These are phyloP conservation scores for Solenodon paradoxus DNA, from an alignment of 2,113 vertebrate genomes.

Conservation along the genomic window DNA sequence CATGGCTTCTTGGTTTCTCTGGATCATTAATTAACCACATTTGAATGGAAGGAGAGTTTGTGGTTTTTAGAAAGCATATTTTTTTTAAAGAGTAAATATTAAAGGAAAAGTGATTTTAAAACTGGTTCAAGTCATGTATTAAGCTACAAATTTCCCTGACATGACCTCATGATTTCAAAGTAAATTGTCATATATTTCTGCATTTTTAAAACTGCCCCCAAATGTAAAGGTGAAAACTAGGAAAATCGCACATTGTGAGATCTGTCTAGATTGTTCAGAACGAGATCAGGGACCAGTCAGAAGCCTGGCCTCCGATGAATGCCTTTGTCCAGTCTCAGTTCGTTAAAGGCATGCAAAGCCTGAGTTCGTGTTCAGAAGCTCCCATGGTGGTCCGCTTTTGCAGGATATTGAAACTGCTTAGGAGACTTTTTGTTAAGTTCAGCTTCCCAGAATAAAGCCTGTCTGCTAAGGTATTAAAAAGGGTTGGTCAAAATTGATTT, in stretches of 20 bases:
- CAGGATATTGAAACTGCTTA: neutral
- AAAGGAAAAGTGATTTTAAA: constrained; percentile 7
- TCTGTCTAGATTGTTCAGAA: neutral
- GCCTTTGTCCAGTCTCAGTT: neutral
- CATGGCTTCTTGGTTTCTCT: constrained; percentile 12
- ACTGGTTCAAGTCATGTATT: neutral
- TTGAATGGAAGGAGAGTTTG: neutral
- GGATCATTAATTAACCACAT: neutral
- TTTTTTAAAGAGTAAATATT: neutral
- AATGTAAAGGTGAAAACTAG: neutral
- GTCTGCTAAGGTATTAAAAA: neutral
- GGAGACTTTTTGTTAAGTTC: neutral
- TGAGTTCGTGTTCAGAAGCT: neutral
- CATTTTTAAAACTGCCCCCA: neutral
- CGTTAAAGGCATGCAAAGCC: neutral
- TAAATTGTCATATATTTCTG: neutral
- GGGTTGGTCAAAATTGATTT: neutral
- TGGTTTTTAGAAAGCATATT: neutral
- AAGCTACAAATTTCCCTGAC: neutral
- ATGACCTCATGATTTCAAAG: neutral
- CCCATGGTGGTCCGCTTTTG: neutral
- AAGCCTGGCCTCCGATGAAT: neutral
- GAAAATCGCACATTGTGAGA: neutral
- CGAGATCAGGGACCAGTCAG: neutral
- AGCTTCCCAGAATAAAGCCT: neutral